Evolutionary conservation across 2,888 invertebrate species (phyloP).

Genomic region (Venustoraphidia nigricollis): DNA sequence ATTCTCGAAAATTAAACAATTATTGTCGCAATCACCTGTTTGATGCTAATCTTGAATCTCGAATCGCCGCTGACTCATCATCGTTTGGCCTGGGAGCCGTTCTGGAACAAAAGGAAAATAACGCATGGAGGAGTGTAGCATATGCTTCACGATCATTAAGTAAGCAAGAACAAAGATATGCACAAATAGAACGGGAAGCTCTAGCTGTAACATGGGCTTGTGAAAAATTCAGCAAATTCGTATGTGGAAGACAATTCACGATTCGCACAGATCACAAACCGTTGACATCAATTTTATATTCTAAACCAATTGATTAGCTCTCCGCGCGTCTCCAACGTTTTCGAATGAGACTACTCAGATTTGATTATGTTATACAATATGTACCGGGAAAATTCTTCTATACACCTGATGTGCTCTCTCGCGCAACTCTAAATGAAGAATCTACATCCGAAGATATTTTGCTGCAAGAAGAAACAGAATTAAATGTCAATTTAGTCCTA

Average conservation of each 20-base stretch:
- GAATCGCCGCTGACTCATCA: slow-evolving; percentile 7
- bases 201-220: slow-evolving; percentile 6
- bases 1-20: too few relatives aligned
- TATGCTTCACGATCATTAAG: slow-evolving; percentile 8
- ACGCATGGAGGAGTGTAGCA: slow-evolving; percentile 3
- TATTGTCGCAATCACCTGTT: too few relatives aligned
- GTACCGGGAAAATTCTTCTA: slow-evolving; percentile 6
- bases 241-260: background rate
- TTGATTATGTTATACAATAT: slow-evolving; percentile 4
- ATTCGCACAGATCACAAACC: slow-evolving; percentile 7
- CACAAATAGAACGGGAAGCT: slow-evolving; percentile 9
- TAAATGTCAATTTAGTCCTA: too few relatives aligned
- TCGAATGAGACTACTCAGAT: slow-evolving; percentile 4
- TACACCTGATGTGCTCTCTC: slow-evolving; percentile 4
- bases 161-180: slow-evolving; percentile 6
- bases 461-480: too few relatives aligned
- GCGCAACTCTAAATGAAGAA: too few relatives aligned
- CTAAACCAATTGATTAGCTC: slow-evolving; percentile 3
- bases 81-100: slow-evolving; percentile 6
- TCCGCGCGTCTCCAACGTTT: slow-evolving; percentile 4
- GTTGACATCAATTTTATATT: background rate
- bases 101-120: slow-evolving; percentile 1
- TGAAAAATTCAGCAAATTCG: slow-evolving; percentile 4
- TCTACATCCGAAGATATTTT: too few relatives aligned
- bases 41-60: too few relatives aligned